Conservation (phyloP, 2,797 vertebrate species). For the Enteromius anoplus region DNA sequence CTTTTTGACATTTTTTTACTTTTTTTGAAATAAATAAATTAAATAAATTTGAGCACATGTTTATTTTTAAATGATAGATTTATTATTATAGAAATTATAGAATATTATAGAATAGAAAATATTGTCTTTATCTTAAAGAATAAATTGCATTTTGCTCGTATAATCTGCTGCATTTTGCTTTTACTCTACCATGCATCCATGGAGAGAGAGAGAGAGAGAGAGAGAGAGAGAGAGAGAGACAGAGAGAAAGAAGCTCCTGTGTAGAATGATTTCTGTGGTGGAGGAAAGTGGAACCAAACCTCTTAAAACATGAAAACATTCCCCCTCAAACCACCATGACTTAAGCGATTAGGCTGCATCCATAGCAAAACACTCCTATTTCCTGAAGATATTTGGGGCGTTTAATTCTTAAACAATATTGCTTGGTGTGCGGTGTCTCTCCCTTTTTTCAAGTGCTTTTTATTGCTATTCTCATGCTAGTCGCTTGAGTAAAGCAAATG, state of each 20-base stretch:
- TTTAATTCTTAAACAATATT: conserved; percentile 78
- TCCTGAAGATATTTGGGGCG: conserved; percentile 76
- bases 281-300: conserved; percentile 74
- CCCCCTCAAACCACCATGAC: conserved; percentile 80
- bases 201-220: conserved; percentile 8
- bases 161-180: conserved; percentile 4
- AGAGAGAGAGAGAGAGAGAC: conserved; percentile 30
- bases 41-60: no score
- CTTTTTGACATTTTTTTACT: no score
- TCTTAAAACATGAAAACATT: conserved; percentile 79
- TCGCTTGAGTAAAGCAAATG: conserved; percentile 73
- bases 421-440: conserved; percentile 63
- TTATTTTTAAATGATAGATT: neutral
- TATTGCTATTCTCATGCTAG: conserved; percentile 65
- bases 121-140: neutral
- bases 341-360: conserved; percentile 79
- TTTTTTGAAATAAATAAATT: neutral
- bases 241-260: conserved; percentile 53
- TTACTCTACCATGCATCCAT: conserved; percentile 39
- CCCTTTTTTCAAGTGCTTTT: conserved; percentile 66
- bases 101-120: no score
- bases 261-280: conserved; percentile 67
- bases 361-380: conserved; percentile 77
- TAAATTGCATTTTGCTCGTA: neutral
- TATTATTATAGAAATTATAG: neutral